Evolutionary conservation across 2,113 vertebrate genomes (phyloP).

Genomic region (Mola mola): DNA sequence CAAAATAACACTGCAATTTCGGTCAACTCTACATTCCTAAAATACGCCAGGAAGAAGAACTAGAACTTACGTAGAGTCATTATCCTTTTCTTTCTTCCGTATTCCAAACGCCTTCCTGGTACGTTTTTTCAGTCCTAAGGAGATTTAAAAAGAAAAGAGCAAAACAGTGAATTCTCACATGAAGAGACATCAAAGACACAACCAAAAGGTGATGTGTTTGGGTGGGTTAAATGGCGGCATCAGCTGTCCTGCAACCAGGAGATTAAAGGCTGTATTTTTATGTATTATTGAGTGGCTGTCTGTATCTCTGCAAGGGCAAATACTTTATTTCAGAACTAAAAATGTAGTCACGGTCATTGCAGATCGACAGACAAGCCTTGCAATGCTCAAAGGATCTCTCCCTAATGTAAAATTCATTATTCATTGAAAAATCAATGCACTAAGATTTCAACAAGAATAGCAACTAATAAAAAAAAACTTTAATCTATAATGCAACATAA

Average conservation of each 20-base stretch:
- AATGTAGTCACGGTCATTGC: constrained; percentile 43
- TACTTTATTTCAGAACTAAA: constrained; percentile 19
- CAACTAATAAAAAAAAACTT: constrained; percentile 2
- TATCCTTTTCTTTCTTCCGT: constrained; percentile 99
- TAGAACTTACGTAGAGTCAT: constrained; percentile 91
- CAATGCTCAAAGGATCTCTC: constrained; percentile 14
- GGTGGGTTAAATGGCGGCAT: constrained; percentile 31
- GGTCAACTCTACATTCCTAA: neutral
- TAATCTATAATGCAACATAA: neutral
- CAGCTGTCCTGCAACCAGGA: constrained; percentile 13
- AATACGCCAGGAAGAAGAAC: neutral
- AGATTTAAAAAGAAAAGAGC: constrained; percentile 34
- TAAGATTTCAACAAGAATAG: constrained; percentile 13
- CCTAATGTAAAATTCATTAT: constrained; percentile 19
- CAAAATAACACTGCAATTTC: too few relatives aligned
- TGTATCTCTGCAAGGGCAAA: constrained; percentile 29
- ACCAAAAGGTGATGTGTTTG: constrained; percentile 10
- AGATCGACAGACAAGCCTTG: constrained; percentile 18
- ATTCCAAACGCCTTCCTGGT: constrained; percentile 99
- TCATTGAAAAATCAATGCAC: constrained; percentile 32
- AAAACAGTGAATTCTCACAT: constrained; percentile 10
- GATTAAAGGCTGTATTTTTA: constrained; percentile 46
- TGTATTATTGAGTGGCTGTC: constrained; percentile 68
- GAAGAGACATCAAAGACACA: constrained; percentile 13
- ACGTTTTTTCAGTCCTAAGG: constrained; percentile 98